Evolutionary conservation across 1,140 invertebrate species (phyloP).

Genomic region (Adoxophyes honmai): DNA sequence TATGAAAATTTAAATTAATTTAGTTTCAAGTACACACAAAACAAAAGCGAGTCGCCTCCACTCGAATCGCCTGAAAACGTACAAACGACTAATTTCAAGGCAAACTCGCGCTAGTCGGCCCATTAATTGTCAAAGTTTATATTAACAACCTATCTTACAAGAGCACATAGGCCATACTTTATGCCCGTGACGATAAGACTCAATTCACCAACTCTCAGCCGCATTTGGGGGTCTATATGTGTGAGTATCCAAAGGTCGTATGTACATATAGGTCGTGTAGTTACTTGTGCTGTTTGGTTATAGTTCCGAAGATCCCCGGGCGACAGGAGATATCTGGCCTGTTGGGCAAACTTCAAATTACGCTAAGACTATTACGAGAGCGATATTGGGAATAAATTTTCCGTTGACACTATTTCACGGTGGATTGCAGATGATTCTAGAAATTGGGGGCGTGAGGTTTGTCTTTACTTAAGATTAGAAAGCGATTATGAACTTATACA

Average conservation of each 20-base stretch:
- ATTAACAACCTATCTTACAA: neutral
- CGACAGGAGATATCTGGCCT: slow-evolving; percentile 4
- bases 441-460: no score
- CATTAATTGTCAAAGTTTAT: slow-evolving; percentile 10
- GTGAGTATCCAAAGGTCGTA: neutral
- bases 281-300: neutral
- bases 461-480: no score
- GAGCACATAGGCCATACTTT: neutral
- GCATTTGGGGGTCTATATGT: neutral
- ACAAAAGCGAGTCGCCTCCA: neutral
- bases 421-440: neutral
- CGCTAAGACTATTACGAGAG: slow-evolving; percentile 7
- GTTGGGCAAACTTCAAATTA: slow-evolving; percentile 7
- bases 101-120: slow-evolving; percentile 1
- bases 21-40: neutral
- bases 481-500: no score
- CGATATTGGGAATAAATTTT: slow-evolving; percentile 8
- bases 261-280: neutral
- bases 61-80: neutral
- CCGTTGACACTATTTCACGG: neutral
- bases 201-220: neutral
- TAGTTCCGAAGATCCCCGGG: neutral
- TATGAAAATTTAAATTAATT: neutral
- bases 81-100: slow-evolving; percentile 3
- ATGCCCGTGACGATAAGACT: neutral